Evolutionary conservation across 2,797 vertebrate genomes (phyloP).

Genomic region (Trachurus trachurus): DNA sequence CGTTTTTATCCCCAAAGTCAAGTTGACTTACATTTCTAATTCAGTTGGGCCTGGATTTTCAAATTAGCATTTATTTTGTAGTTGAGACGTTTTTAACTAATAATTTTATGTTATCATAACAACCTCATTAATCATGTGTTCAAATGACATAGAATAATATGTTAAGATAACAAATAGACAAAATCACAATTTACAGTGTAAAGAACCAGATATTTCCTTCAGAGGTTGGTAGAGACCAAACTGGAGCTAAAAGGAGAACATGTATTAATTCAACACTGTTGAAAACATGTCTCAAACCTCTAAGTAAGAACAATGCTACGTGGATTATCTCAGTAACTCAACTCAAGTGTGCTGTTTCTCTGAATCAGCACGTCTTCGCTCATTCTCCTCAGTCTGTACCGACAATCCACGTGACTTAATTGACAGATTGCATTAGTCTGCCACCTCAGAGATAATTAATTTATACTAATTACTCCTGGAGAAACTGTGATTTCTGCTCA

Average conservation of each 20-base stretch:
- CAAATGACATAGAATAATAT: no score
- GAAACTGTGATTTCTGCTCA: slow-evolving; percentile 27
- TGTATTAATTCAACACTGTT: not conserved
- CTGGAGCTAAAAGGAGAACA: no score
- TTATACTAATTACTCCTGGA: slow-evolving; percentile 12
- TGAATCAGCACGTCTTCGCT: slow-evolving; percentile 6
- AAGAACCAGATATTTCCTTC: not conserved
- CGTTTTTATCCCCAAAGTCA: no score
- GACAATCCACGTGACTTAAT: slow-evolving; percentile 9
- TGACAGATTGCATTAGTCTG: slow-evolving; percentile 19
- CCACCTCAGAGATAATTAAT: slow-evolving; percentile 5
- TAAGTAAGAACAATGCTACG: not conserved
- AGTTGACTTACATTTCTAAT: no score
- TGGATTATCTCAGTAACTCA: not conserved
- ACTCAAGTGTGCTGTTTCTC: not conserved
- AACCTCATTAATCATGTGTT: no score
- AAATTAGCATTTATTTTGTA: no score
- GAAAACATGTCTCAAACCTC: not conserved
- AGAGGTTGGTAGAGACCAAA: not conserved
- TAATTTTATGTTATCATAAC: no score
- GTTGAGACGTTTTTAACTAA: no score
- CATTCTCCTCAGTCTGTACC: slow-evolving; percentile 3
- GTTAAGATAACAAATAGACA: no score
- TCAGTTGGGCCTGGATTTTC: no score
- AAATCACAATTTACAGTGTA: no score